phyloP scores from a whole-genome alignment of 2,888 invertebrate species.

The Dioctria linearis region DNA sequence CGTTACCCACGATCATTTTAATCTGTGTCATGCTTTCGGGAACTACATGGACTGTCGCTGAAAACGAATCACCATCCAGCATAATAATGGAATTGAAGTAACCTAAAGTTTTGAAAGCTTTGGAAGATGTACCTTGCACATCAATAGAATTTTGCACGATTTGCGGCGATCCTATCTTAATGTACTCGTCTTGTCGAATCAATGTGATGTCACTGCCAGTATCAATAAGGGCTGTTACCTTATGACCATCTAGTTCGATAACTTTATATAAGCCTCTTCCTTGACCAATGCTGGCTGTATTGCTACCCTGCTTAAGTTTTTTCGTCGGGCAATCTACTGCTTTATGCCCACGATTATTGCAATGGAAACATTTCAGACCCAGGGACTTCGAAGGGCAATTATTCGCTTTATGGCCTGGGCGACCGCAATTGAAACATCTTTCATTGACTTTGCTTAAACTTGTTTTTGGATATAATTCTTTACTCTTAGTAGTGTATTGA shows the following conservation, averaged over 20 bases:
- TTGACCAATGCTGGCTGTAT: neutral
- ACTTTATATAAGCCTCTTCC: neutral
- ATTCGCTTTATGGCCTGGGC: too few species aligned
- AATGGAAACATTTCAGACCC: neutral
- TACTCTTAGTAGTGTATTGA: too few species aligned
- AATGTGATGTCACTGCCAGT: neutral
- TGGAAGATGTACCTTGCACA: too few species aligned
- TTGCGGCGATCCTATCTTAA: neutral
- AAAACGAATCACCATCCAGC: too few species aligned
- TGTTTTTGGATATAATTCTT: too few species aligned
- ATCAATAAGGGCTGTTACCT: neutral
- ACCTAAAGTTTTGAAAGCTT: too few species aligned
- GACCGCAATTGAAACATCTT: constrained; percentile 3
- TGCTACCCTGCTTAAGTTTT: neutral
- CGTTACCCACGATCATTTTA: too few species aligned
- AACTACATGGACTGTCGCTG: too few species aligned
- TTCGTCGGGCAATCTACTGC: neutral
- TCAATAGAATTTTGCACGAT: neutral
- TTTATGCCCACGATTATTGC: constrained; percentile 11
- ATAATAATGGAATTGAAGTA: too few species aligned
- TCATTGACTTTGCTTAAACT: neutral
- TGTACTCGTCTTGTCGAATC: neutral
- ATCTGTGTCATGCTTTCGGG: too few species aligned
- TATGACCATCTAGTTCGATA: neutral
- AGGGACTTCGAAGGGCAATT: neutral